Conservation (phyloP, 2,797 vertebrate species). For the Amazona finschi region DNA sequence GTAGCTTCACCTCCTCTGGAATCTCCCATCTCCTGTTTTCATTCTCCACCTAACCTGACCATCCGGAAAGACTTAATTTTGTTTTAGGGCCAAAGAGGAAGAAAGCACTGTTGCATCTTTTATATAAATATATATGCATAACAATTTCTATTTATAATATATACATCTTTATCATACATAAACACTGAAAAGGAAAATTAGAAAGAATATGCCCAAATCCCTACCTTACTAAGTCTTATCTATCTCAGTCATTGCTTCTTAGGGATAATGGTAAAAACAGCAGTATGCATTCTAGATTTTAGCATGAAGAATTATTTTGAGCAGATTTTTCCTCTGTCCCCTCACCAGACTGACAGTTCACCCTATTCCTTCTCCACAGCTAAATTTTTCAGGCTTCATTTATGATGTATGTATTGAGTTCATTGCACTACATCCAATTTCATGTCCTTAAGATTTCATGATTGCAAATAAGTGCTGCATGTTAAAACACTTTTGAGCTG, state of each 20-base stretch:
- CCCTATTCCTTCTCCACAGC: neutral
- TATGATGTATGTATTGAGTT: neutral
- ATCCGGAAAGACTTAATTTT: neutral
- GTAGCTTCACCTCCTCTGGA: neutral
- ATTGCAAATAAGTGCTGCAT: neutral
- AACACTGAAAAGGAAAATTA: neutral
- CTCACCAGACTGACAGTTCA: neutral
- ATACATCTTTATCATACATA: neutral
- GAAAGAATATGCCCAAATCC: neutral
- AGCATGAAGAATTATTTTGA: neutral
- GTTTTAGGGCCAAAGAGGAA: neutral
- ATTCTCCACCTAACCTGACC: neutral
- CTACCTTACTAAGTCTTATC: neutral
- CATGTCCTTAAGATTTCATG: neutral
- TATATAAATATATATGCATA: neutral
- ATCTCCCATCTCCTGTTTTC: neutral
- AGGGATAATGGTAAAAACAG: neutral
- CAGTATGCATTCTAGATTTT: neutral
- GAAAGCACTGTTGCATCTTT: neutral
- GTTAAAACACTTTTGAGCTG: neutral
- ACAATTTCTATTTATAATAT: neutral
- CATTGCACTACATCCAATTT: neutral
- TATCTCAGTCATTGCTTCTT: slow-evolving; percentile 2
- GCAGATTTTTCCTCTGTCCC: neutral
- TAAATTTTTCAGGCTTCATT: neutral